These are phyloP conservation scores for Platichthys flesus DNA, from an alignment of 2,113 vertebrate species.

Conservation along the genomic window DNA sequence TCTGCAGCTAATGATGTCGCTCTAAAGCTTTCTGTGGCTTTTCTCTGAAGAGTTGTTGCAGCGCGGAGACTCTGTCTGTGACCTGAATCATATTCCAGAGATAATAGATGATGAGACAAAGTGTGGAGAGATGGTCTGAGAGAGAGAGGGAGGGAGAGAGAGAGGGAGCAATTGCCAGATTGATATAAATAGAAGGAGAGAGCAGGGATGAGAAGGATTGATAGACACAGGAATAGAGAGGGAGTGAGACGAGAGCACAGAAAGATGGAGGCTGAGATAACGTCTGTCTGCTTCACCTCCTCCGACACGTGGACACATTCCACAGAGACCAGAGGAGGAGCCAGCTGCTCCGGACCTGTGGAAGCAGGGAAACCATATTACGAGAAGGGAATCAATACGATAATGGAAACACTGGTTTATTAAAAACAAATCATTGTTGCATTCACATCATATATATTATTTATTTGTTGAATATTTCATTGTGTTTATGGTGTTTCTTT, in stretches of 20 bases:
- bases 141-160: too few relatives aligned
- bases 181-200: constrained; percentile 21
- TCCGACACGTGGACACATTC: too few relatives aligned
- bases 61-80: constrained; percentile 34
- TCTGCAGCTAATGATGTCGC: constrained; percentile 66
- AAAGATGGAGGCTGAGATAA: neutral
- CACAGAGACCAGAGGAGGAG: too few relatives aligned
- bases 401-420: too few relatives aligned
- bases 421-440: too few relatives aligned
- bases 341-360: too few relatives aligned
- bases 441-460: too few relatives aligned
- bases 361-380: too few relatives aligned
- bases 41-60: constrained; percentile 19
- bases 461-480: too few relatives aligned
- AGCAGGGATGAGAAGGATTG: neutral
- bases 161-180: constrained; percentile 10
- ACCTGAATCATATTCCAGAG: constrained; percentile 54
- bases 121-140: neutral
- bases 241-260: neutral
- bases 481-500: too few relatives aligned
- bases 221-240: neutral
- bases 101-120: constrained; percentile 29
- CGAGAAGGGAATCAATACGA: too few relatives aligned
- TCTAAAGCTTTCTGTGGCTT: constrained; percentile 22
- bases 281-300: neutral